These are phyloP conservation scores for Lophotis ruficrista DNA, from an alignment of 2,113 vertebrate genomes.

Conservation along the genomic window DNA sequence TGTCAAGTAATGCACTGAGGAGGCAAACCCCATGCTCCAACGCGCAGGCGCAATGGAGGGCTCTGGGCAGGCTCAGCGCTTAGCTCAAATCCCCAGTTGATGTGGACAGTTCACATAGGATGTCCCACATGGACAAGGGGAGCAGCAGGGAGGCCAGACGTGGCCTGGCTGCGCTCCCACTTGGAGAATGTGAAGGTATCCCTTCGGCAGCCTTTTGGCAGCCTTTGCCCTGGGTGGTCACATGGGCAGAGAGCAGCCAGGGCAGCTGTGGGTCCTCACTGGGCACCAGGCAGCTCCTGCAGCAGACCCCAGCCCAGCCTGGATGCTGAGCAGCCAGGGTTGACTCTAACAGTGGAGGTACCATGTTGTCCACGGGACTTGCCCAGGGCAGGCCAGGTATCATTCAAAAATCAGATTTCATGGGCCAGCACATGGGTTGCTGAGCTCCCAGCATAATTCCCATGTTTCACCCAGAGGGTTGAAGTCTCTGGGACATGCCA, in stretches of 20 bases:
- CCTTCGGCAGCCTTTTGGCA: background rate
- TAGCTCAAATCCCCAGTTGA: background rate
- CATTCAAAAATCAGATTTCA: background rate
- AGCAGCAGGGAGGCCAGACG: background rate
- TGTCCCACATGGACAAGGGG: background rate
- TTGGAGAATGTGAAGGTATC: background rate
- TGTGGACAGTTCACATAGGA: background rate
- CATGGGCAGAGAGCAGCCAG: background rate
- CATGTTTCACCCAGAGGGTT: background rate
- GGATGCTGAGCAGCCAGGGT: background rate
- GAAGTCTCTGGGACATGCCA: background rate
- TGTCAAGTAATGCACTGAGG: background rate
- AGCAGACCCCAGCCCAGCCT: background rate
- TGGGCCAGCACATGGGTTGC: background rate
- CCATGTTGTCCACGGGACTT: background rate
- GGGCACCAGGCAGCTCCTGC: background rate
- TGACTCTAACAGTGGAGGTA: background rate
- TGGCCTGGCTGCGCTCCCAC: background rate
- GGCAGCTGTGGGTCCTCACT: background rate
- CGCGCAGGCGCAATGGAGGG: fast-evolving
- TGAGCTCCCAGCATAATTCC: background rate
- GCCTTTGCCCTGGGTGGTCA: background rate
- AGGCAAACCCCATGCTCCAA: background rate
- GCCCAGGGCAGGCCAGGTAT: background rate
- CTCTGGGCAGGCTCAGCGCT: fast-evolving